Base-by-base conservation (phyloP, 2,113 vertebrate genomes). In the Carollia perspicillata region DNA sequence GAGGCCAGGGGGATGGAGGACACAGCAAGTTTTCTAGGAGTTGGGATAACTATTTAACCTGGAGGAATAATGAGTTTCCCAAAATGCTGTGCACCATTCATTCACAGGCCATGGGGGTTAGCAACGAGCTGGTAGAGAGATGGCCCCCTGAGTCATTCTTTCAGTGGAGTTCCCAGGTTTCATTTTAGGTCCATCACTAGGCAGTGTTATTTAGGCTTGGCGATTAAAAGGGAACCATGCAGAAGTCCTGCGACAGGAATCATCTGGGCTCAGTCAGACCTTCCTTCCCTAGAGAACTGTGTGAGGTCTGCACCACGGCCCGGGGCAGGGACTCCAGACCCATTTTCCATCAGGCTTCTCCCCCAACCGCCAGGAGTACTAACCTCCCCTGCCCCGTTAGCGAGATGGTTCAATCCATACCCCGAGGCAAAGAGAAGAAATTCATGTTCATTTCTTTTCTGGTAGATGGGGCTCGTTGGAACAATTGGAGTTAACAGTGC, bases 111-210 rank as follows among this genome's bases (percentile, higher is more conserved):
- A 94, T 51, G 83, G 44, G 44, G 72, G 74, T 86, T 83, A 86
- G 89, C 91, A 80, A 53, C 11, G 65, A 93, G 40, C 16, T 66
- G 93, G 42, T 44, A 23, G 88, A 68, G 93, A 96, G 78, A 16
- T 58, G 55, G 83, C 58, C 83, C 83, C 84, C 74, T 95, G 95
- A 95, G 90, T 96, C 91, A 91, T 95, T 84, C 84, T 96, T 94
- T 93, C 95, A 97, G 84, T 93, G 93, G 93, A 68, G 86, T 97
- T 96, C 89, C 95, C 80, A 81, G 95, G 96, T 97, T 90, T 96
- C 30, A 68, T 84, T 96, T 86, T 84, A 93, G 96, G 94, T 95
- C 95, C 97, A 74, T 96, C 96, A 89, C 96, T 93, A 96, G 74
- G 89, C 53, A 93, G 77, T 97, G 97, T 97, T 94, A 94, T 72